A percentile compares a stretch with the other conserved stretches of the same genome.
Evolutionary conservation across 1,140 invertebrate species (phyloP).

Genomic region (Mya arenaria): DNA sequence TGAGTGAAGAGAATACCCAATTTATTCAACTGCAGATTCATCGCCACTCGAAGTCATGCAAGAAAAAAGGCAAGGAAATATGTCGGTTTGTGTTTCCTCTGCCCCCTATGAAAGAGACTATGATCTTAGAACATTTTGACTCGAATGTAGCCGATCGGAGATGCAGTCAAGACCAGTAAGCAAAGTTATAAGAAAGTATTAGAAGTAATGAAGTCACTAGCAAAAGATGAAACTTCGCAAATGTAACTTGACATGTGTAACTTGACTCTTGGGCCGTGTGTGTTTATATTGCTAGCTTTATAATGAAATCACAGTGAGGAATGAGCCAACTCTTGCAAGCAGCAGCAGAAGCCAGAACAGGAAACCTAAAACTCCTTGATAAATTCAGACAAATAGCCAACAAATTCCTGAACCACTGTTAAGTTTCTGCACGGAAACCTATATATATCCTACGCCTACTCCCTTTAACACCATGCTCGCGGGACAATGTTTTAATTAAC

Average conservation of each 20-base stretch:
- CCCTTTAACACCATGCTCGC: constrained; percentile 10
- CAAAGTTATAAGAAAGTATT: constrained; percentile 33
- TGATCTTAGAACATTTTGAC: constrained; percentile 54
- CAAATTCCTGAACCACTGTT: constrained; percentile 60
- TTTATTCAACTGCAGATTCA: constrained; percentile 52
- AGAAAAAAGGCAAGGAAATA: constrained; percentile 40
- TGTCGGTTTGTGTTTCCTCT: constrained; percentile 53
- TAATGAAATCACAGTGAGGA: constrained; percentile 58
- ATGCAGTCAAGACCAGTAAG: neutral
- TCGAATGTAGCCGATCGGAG: constrained; percentile 27
- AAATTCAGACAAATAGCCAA: constrained; percentile 54
- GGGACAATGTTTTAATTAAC: constrained; percentile 47
- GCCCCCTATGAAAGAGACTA: constrained; percentile 58
- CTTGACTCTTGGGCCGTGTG: constrained; percentile 54
- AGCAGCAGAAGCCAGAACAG: constrained; percentile 44
- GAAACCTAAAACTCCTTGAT: constrained; percentile 35
- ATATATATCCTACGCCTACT: constrained; percentile 39
- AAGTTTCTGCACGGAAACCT: constrained; percentile 61
- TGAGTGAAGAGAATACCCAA: neutral
- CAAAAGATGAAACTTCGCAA: constrained; percentile 11
- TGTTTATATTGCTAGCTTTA: constrained; percentile 57
- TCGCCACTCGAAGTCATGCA: constrained; percentile 57
- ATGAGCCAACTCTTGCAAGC: constrained; percentile 30
- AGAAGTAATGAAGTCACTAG: constrained; percentile 9
- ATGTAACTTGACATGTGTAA: constrained; percentile 56